Base-by-base conservation (phyloP, 1,140 invertebrate species). In the Kradibia gibbosae region DNA sequence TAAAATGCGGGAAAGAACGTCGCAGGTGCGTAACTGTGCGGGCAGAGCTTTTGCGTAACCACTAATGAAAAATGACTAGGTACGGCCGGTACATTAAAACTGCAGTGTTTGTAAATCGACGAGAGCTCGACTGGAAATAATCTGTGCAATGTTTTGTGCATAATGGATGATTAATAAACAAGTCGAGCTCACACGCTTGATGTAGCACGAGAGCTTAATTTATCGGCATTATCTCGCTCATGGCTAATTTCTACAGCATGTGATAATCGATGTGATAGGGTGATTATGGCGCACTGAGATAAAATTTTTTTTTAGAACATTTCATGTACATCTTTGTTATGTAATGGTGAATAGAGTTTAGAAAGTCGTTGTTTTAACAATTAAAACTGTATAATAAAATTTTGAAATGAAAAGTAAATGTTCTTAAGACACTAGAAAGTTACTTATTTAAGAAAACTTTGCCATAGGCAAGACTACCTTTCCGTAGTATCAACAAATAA, bases 81-180 rank as follows among this genome's bases (percentile, higher is more conserved):
- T 34, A 13, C 25, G 39, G 1, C 1, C 28, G 48, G 39, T 28
- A 67, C 67, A 45, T 78, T 72, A 82, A 82, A 82, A 82, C 53
- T 72, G 81, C 75, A 72, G 45, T 62, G 73, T 72, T 28, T 81
- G 79, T 81, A 81, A 74, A 81, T 81, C 42, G 74, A 22, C 48
- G 39, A 39, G 36, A 28, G 17, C 45, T 36, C 50, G 20, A n/a
- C 50, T 57, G 81, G 83, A 83, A 81, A 75, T 83, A 83, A 82
- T 80, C 84, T 71, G 71, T 53, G 39, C 84, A 82, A 75, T 76
- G 81, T 73, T 83, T 82, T 78, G 78, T 77, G 74, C 78, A 82
- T 85, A 84, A 85, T 82, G 34, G 80, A 78, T 84, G 83, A 84
- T 85, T 85, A 85, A 85, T 85, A 85, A 84, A 84, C 81, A 82